phyloP scores from a whole-genome alignment of 2,113 vertebrate species.

The Aix galericulata region DNA sequence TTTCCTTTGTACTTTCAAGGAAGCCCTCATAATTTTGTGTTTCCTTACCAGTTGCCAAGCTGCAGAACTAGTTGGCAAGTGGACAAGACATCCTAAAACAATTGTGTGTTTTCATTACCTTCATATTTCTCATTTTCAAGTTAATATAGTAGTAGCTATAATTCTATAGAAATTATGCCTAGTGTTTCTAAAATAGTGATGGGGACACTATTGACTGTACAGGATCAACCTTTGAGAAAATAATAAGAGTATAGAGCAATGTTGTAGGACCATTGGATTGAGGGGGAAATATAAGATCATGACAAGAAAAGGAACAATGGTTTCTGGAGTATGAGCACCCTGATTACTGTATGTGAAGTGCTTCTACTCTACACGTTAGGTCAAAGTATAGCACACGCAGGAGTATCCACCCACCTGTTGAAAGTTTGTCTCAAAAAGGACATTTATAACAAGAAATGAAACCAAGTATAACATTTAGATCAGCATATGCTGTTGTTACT shows the following conservation, averaged over 20 bases:
- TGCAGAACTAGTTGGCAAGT: not conserved
- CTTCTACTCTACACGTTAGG: not conserved
- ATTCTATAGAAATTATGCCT: not conserved
- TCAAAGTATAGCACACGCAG: not conserved
- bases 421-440: not conserved
- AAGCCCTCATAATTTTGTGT: not conserved
- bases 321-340: not conserved
- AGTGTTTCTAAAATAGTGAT: not conserved
- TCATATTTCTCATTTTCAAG: not conserved
- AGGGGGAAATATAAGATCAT: not conserved
- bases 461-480: not conserved
- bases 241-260: not conserved
- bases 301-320: not conserved
- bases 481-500: not conserved
- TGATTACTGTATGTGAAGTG: not conserved
- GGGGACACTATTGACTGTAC: not conserved
- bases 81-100: not conserved
- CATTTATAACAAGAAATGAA: not conserved
- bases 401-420: not conserved
- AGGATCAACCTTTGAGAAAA: not conserved
- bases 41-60: not conserved
- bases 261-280: not conserved
- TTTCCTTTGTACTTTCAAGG: not conserved
- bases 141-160: not conserved
- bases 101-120: not conserved